Base-by-base conservation (phyloP, 1,140 invertebrate genomes). In the Nephila pilipes region DNA sequence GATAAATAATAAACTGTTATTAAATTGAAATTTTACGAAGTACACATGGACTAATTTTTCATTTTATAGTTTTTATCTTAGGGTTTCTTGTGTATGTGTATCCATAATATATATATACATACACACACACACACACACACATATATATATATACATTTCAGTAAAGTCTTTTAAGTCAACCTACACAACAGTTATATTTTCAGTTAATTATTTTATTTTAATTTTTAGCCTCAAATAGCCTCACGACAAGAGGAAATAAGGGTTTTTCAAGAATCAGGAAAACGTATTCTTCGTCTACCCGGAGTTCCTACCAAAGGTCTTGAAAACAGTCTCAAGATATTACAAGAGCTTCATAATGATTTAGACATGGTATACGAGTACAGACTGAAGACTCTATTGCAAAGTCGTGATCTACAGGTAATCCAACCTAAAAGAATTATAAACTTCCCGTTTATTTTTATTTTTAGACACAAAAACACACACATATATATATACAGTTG, bases 211-310 rank as follows among this genome's bases (percentile, higher is more conserved):
- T 80, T 38, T 54, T 65, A 60, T 36, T n/a, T 83, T 85, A 93
- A n/a, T n/a, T n/a, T 94, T 55, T 94, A 96, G 96, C 98, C 98
- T 36, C 98, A 99, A 96, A 99, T 99, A 93, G 97, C 98, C 95
- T 98, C 98, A 3, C 96, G 98, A 29, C 97, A 98, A 94, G 97
- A 97, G 92, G 97, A 97, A 16, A 98, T 99, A 93, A 97, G 96
- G n/a, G 95, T 96, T 0, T 96, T 99, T 0, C 97, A 97, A 93
- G 97, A 97, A 94, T 97, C 97, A 94, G 98, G 98, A 0, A 96
- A 97, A 79, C 96, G 96, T 25, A 94, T 96, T 63, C 94, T 96
- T 14, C 95, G 95, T 58, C 94, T 95, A 58, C 95, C 96, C 55
- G 96, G 96, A 92, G 95, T 95, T 93, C 95, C 95, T 22, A 94